A percentile compares a stretch with the other conserved stretches of the same genome.
Conservation (phyloP, 2,888 invertebrate species). For the Thyatira batis region DNA sequence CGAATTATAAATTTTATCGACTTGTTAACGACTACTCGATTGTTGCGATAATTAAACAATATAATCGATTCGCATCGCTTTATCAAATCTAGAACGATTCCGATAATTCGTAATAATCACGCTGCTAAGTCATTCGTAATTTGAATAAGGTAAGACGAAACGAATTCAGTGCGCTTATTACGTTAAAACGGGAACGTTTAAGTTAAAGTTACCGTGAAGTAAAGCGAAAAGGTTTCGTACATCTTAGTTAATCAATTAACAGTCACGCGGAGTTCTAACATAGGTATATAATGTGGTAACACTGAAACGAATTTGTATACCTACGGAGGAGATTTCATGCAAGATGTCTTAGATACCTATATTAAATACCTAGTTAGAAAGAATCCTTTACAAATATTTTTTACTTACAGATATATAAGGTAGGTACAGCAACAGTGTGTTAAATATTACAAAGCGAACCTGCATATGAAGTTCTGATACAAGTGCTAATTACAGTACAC, state of each 20-base stretch:
- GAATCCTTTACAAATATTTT: no score
- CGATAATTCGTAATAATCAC: constrained; percentile 1
- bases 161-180: neutral
- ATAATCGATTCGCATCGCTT: constrained; percentile 1
- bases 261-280: neutral
- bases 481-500: no score
- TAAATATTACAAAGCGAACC: no score
- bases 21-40: neutral
- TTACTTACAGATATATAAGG: no score
- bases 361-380: no score
- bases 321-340: no score
- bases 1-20: neutral
- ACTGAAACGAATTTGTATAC: neutral
- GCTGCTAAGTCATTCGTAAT: neutral
- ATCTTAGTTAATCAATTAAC: neutral
- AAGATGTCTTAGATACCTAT: no score
- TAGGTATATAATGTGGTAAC: neutral
- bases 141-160: neutral
- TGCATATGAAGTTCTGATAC: no score
- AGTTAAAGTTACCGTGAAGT: neutral
- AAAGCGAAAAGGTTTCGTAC: no score
- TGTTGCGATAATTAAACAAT: neutral
- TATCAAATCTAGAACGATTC: neutral
- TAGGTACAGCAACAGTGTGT: no score
- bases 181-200: neutral